A percentile compares a stretch with the other conserved stretches of the same genome.
Evolutionary conservation across 1,140 invertebrate genomes (phyloP).

Genomic region (Meloidogyne hapla): DNA sequence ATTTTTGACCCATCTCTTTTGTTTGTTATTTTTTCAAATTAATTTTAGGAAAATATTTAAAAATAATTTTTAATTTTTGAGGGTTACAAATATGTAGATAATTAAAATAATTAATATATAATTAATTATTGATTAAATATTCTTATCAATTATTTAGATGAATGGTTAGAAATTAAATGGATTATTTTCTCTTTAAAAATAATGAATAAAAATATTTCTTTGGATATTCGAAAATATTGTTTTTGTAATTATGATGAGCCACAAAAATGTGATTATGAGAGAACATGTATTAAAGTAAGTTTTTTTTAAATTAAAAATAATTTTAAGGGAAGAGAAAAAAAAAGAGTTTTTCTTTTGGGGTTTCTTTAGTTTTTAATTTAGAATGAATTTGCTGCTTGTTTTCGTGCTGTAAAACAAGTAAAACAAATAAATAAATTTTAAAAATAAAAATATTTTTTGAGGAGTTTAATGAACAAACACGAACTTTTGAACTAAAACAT

Average conservation of each 20-base stretch:
- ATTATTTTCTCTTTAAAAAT: not conserved
- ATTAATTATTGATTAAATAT: no score
- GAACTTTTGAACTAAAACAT: slow-evolving; percentile 27
- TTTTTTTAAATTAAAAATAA: not conserved
- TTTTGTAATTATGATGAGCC: slow-evolving; percentile 46
- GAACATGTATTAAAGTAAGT: slow-evolving; percentile 38
- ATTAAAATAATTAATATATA: no score
- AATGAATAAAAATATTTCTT: not conserved
- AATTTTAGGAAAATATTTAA: not conserved
- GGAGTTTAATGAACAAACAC: slow-evolving; percentile 31
- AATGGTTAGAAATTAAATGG: no score
- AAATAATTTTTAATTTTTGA: no score
- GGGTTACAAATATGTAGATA: no score
- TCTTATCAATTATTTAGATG: no score
- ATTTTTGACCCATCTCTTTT: not conserved
- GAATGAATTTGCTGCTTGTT: slow-evolving; percentile 46
- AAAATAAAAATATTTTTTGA: slow-evolving; percentile 20
- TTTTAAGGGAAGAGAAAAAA: not conserved
- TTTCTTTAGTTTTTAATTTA: slow-evolving; percentile 5
- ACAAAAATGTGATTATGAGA: slow-evolving; percentile 41
- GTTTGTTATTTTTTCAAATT: not conserved
- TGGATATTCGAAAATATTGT: slow-evolving; percentile 37
- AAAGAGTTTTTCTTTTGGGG: no score
- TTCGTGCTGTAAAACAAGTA: slow-evolving; percentile 49
- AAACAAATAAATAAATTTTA: not conserved